Percentiles rank a stretch among this genome's conserved stretches.
These are phyloP conservation scores for Acanthurus leucopareius DNA, from an alignment of 2,797 vertebrate genomes.

Conservation along the genomic window DNA sequence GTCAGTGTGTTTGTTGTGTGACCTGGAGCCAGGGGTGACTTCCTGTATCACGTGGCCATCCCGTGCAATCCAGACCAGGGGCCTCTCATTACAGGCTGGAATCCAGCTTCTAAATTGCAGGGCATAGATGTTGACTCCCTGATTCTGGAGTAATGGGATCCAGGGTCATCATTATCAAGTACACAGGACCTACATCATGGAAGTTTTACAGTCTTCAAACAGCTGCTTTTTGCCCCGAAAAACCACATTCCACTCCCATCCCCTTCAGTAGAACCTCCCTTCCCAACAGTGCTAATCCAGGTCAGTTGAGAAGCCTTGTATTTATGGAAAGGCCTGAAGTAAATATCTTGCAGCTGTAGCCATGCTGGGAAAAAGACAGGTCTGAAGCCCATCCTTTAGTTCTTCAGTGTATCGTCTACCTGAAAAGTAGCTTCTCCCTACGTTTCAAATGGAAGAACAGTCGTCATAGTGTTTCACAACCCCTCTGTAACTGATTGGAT, in stretches of 20 bases:
- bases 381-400: constrained; percentile 6
- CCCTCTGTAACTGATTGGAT: constrained; percentile 11
- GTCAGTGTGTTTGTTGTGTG: constrained; percentile 64
- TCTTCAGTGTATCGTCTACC: constrained; percentile 23
- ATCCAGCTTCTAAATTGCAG: constrained; percentile 78
- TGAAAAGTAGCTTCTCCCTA: constrained; percentile 34
- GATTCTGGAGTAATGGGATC: constrained; percentile 76
- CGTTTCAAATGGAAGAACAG: constrained; percentile 21
- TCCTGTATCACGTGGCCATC: constrained; percentile 68
- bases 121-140: constrained; percentile 73
- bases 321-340: constrained; percentile 65
- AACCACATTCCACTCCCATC: constrained; percentile 73
- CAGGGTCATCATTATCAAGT: constrained; percentile 83
- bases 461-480: constrained; percentile 5
- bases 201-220: constrained; percentile 76
- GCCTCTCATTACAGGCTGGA: constrained; percentile 79
- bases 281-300: constrained; percentile 69
- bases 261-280: constrained; percentile 59
- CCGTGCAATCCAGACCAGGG: constrained; percentile 53
- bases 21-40: constrained; percentile 55
- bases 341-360: constrained; percentile 67
- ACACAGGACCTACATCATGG: constrained; percentile 71
- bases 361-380: constrained; percentile 55
- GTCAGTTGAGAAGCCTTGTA: constrained; percentile 56
- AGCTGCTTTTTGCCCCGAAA: constrained; percentile 75